phyloP scores from a whole-genome alignment of 1,140 invertebrate species.

The Brachionus angularis region DNA sequence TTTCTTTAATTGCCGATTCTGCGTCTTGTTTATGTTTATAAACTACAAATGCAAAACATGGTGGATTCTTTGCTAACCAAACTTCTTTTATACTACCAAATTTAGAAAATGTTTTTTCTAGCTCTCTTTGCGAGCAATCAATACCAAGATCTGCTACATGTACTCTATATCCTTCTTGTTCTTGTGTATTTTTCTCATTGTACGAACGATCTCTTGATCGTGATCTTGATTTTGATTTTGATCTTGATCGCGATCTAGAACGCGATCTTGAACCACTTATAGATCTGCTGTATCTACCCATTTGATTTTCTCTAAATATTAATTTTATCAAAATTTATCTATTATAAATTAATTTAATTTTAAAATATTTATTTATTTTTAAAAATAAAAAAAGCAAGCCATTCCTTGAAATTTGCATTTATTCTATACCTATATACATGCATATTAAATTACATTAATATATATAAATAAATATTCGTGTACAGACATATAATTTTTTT shows the following conservation, averaged over 20 bases:
- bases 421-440: too few relatives aligned
- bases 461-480: too few relatives aligned
- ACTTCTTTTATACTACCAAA: constrained; percentile 55
- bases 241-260: too few relatives aligned
- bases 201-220: neutral
- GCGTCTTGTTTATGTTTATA: constrained; percentile 55
- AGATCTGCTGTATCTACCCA: constrained; percentile 21
- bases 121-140: constrained; percentile 48
- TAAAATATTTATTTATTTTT: too few relatives aligned
- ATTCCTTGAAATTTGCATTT: too few relatives aligned
- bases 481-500: too few relatives aligned
- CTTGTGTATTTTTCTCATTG: neutral
- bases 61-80: constrained; percentile 56
- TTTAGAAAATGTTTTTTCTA: constrained; percentile 52
- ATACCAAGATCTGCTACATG: constrained; percentile 51
- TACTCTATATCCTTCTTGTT: constrained; percentile 49
- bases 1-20: constrained; percentile 52
- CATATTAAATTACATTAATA: too few relatives aligned
- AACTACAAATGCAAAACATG: constrained; percentile 57
- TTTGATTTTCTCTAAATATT: constrained; percentile 13
- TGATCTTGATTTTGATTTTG: constrained; percentile 6
- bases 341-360: too few relatives aligned
- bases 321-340: too few relatives aligned
- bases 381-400: too few relatives aligned
- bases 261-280: neutral